Evolutionary conservation across 2,113 vertebrate species (phyloP).

Genomic region (Beaufortia kweichowensis): DNA sequence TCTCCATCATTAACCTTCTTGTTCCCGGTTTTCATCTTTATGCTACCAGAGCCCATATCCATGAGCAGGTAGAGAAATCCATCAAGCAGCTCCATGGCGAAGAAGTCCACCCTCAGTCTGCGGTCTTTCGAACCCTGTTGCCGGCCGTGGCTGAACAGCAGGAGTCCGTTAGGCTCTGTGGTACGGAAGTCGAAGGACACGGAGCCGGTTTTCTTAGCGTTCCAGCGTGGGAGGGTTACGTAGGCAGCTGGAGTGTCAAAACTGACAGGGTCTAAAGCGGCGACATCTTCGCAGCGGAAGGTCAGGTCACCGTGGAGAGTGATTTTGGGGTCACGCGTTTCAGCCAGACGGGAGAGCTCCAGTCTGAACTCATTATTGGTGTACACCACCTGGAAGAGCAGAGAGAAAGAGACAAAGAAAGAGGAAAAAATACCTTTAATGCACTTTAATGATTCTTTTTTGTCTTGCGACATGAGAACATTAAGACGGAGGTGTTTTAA

Average conservation of each 20-base stretch:
- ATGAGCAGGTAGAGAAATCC: slow-evolving; percentile 89
- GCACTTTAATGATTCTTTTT: too few species aligned
- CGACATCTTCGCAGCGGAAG: slow-evolving; percentile 88
- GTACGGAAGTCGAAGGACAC: slow-evolving; percentile 93
- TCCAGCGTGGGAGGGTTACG: slow-evolving; percentile 84
- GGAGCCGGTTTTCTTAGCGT: slow-evolving; percentile 83
- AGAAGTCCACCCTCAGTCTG: slow-evolving; percentile 82
- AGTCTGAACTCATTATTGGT: slow-evolving; percentile 96
- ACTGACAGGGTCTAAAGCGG: slow-evolving; percentile 87
- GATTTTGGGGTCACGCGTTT: slow-evolving; percentile 85
- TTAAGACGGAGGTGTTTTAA: too few species aligned
- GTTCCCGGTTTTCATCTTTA: slow-evolving; percentile 84
- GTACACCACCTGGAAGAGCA: slow-evolving; percentile 84
- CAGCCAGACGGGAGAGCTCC: slow-evolving; percentile 88
- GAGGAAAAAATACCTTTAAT: not conserved
- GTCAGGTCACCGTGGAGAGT: slow-evolving; percentile 87
- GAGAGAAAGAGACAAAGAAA: not conserved
- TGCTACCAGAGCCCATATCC: slow-evolving; percentile 91
- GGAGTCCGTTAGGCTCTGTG: slow-evolving; percentile 84
- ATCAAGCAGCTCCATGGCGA: slow-evolving; percentile 88
- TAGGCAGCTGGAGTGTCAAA: slow-evolving; percentile 82
- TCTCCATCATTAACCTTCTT: slow-evolving; percentile 88
- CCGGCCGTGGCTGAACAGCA: slow-evolving; percentile 86
- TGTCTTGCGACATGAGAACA: too few species aligned
- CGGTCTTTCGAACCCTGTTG: slow-evolving; percentile 63